Percentiles rank a stretch among this genome's conserved stretches.
These are phyloP conservation scores for Rhea americana DNA, from an alignment of 2,113 vertebrate species.

Conservation along the genomic window DNA sequence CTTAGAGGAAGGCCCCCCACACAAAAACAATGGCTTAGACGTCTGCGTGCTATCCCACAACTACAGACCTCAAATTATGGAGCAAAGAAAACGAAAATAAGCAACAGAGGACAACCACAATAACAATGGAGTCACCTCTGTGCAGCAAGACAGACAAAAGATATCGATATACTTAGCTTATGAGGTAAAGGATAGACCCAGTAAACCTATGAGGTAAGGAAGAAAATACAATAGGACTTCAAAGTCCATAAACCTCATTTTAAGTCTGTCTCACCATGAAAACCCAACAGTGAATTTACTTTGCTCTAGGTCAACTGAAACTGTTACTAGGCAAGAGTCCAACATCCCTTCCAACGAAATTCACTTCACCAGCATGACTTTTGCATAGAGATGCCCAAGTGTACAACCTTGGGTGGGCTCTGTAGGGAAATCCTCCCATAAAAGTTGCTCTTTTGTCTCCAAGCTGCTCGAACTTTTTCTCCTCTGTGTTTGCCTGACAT, in stretches of 20 bases:
- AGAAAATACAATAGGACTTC: neutral
- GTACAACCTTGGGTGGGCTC: neutral
- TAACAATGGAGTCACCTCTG: rapidly evolving
- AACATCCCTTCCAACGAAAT: neutral
- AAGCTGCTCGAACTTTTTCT: neutral
- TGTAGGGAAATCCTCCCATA: neutral
- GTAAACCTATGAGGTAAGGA: neutral
- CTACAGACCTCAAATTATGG: neutral
- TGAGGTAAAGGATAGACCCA: neutral
- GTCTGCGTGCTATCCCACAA: neutral
- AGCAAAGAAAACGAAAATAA: neutral
- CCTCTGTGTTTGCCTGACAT: neutral
- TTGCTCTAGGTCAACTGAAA: neutral
- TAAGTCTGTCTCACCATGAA: neutral
- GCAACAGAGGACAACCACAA: neutral
- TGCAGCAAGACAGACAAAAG: neutral
- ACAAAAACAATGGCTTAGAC: neutral
- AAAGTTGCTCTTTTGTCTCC: neutral
- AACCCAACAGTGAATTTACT: neutral
- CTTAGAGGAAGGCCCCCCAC: neutral
- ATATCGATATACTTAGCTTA: neutral
- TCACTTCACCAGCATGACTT: neutral
- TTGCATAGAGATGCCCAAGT: neutral
- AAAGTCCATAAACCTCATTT: neutral
- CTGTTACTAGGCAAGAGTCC: neutral